Base-by-base conservation (phyloP, 2,888 invertebrate species). In the Lepidonotus clava region DNA sequence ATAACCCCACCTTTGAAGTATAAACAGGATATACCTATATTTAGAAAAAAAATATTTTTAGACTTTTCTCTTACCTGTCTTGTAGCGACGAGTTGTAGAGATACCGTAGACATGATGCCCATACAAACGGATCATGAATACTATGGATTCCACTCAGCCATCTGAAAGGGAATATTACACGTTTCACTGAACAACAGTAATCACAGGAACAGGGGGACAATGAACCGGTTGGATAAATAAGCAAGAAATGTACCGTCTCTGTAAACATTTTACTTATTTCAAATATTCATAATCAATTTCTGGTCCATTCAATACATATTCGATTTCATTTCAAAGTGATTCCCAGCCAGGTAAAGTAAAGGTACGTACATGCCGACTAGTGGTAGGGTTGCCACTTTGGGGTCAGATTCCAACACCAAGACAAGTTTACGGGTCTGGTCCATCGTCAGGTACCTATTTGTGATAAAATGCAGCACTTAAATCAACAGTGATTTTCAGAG, bases 391-490 rank as follows among this genome's bases (percentile, higher is more conserved):
- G 89, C 89, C 41, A 91, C 92, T 89, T 94, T 94, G 2, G 94
- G 93, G 88, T 94, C 94, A 51, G 93, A 92, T 86, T 93, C 93
- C 87, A 94, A 90, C 84, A 94, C 91, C 87, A 93, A 87, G 61
- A 94, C 88, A 67, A 93, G 88, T 89, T 94, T 94, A 24, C 93
- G 89, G 5, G 93, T 93, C 77, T 93, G 92, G 86, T 94, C 93
- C 93, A 94, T 94, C 0, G 94, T 93, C 24, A 94, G 89, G 87
- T 92, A 94, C 32, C 94, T 94, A 90, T n/a, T n/a, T n/a, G n/a
- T n/a, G n/a, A n/a, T n/a, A n/a, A n/a, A n/a, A n/a, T n/a, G n/a
- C n/a, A n/a, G n/a, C n/a, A n/a, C n/a, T n/a, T n/a, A n/a, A n/a
- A n/a, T n/a, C n/a, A n/a, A n/a, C n/a, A n/a, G n/a, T n/a, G n/a